Evolutionary conservation across 2,113 vertebrate species (phyloP).

Genomic region (Cinclus cinclus): DNA sequence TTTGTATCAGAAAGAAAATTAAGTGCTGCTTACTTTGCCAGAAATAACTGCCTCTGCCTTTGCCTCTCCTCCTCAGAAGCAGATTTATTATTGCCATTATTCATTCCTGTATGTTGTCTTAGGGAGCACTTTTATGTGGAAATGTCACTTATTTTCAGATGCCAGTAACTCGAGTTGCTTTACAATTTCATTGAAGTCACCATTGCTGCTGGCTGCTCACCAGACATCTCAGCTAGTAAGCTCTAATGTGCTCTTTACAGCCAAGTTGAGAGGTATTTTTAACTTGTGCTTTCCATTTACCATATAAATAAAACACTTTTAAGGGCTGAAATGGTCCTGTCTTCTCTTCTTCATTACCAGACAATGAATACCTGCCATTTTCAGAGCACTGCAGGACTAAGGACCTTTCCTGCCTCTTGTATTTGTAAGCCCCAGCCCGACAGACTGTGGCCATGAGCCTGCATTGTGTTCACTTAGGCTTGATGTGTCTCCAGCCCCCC

Average conservation of each 20-base stretch:
- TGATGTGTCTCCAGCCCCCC: fast-evolving
- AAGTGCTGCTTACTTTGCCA: conserved; percentile 26
- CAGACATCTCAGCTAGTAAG: neutral
- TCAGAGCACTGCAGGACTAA: neutral
- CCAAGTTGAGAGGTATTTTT: neutral
- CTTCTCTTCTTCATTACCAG: neutral
- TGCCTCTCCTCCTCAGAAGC: neutral
- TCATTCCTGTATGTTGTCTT: conserved; percentile 15
- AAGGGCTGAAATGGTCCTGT: neutral
- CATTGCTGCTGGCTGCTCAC: conserved; percentile 12
- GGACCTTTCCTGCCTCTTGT: neutral
- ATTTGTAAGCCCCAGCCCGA: neutral
- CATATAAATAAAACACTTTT: conserved; percentile 35
- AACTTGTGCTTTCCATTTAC: conserved; percentile 6
- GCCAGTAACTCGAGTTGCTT: conserved; percentile 34
- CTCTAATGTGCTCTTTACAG: conserved; percentile 33
- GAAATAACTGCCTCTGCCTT: conserved; percentile 4
- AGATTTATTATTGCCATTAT: conserved; percentile 52
- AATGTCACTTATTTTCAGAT: conserved; percentile 52
- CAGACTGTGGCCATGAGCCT: neutral
- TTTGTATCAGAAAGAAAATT: conserved; percentile 6
- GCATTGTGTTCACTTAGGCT: fast-evolving
- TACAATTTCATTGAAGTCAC: conserved; percentile 43
- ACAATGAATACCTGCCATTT: neutral
- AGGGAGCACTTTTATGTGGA: conserved; percentile 15